Evolutionary conservation across 2,888 invertebrate genomes (phyloP), one percentile per base, ranked within the genome.

Genomic region (Cenopis cana): DNA sequence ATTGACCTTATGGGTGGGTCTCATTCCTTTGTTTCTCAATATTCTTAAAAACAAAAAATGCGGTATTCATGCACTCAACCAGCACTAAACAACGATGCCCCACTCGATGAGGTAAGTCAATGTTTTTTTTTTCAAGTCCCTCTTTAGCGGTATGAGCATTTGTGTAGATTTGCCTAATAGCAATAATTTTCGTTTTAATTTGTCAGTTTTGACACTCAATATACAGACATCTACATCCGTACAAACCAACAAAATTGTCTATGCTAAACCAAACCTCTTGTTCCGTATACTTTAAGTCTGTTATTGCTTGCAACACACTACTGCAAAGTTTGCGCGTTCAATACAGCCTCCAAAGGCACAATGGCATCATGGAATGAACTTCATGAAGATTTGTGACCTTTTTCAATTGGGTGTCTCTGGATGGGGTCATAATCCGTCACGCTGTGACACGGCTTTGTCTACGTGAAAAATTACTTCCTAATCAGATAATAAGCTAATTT

Each of bases 381-480:
- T 64, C 24, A 54, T 64, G 10, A 0, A 9, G 9, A 64, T 20
- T 38, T 64, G 52, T 38, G 36, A 20, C 64, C 1, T 38, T 64
- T 38, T 64, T 24, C 9, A 20, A 11, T 64, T 52, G 9, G 52
- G 20, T 9, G n/a, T 24, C n/a, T 10, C 11, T 10, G n/a, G 20
- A 38, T 29, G 57, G 46, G 68, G 61, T 82, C 82, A 79, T 77
- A 79, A 77, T 71, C 79, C 74, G 78, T 82, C 81, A 81, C 80
- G 77, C 78, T 78, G 79, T 81, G 76, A 74, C 79, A 79, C 70
- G 66, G 75, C 81, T 82, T 87, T 86, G 84, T 87, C 83, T 79
- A 66, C 69, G 79, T 82, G 79, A 86, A 85, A 86, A 84, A 89
- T 85, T 74, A 85, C 89, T 89, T 91, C 91, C 91, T 89, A 88